These are phyloP conservation scores for Acrossocheilus wenchowensis DNA, from an alignment of 2,797 vertebrate species.

Conservation along the genomic window DNA sequence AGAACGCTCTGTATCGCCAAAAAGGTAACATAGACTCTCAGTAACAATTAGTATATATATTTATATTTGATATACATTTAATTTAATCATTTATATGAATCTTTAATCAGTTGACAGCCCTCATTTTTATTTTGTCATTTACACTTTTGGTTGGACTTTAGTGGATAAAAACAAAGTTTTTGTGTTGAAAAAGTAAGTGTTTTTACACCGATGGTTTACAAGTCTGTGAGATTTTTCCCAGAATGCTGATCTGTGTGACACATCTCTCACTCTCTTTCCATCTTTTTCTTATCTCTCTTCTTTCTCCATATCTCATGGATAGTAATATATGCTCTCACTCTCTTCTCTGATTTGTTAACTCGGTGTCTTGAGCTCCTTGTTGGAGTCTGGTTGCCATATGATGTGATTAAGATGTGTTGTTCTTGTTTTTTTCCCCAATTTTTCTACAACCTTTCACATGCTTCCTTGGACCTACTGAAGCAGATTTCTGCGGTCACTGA, in stretches of 20 bases:
- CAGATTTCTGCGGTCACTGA: slow-evolving; percentile 14
- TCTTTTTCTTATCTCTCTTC: slow-evolving; percentile 6
- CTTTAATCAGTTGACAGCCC: neutral
- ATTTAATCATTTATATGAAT: neutral
- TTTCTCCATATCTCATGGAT: neutral
- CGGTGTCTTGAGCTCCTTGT: slow-evolving; percentile 59
- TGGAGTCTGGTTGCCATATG: slow-evolving; percentile 50
- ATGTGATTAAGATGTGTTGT: slow-evolving; percentile 60
- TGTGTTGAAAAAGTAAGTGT: slow-evolving; percentile 46
- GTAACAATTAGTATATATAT: neutral
- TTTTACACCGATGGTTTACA: slow-evolving; percentile 65
- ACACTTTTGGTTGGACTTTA: neutral
- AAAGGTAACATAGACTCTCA: slow-evolving; percentile 80
- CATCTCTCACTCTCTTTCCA: slow-evolving; percentile 35
- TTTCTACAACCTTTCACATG: slow-evolving; percentile 61
- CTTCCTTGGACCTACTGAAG: slow-evolving; percentile 38
- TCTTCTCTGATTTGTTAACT: slow-evolving; percentile 18
- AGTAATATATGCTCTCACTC: slow-evolving; percentile 70
- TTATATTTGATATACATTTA: neutral
- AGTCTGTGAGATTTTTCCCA: slow-evolving; percentile 50
- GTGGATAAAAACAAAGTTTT: neutral
- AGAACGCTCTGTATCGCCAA: slow-evolving; percentile 97
- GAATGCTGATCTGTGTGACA: slow-evolving; percentile 70
- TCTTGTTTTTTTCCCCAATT: slow-evolving; percentile 26
- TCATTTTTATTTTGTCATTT: neutral